phyloP scores from a whole-genome alignment of 2,797 vertebrate genomes.

The Naso thynnoides region DNA sequence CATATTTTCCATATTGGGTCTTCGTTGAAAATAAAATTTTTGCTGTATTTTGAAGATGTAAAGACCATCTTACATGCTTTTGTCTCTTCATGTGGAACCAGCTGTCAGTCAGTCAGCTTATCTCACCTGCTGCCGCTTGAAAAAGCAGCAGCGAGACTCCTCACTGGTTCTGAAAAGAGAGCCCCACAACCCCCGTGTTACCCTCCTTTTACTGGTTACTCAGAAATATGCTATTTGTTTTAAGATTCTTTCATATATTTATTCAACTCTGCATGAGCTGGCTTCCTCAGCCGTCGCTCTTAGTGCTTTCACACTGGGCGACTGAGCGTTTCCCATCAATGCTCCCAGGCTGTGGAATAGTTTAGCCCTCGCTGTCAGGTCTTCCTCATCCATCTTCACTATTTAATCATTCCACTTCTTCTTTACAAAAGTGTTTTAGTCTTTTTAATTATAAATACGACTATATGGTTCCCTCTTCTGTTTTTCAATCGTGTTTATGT shows the following conservation, averaged over 20 bases:
- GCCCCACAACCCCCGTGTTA: background rate
- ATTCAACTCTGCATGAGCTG: background rate
- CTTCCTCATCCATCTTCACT: background rate
- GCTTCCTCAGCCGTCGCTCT: background rate
- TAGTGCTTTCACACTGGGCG: background rate
- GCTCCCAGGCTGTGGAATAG: background rate
- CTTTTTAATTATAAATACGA: background rate
- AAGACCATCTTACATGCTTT: background rate
- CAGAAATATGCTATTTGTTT: background rate
- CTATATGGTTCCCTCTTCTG: background rate
- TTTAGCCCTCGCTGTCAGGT: background rate
- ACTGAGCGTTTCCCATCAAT: background rate
- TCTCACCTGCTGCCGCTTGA: background rate
- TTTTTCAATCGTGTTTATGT: background rate
- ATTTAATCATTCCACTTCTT: background rate
- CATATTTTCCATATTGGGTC: background rate
- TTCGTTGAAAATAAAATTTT: background rate
- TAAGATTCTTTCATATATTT: background rate
- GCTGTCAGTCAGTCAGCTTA: background rate
- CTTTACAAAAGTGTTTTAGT: background rate
- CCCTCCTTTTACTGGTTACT: background rate
- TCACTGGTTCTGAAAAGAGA: background rate
- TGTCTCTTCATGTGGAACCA: conserved; percentile 1
- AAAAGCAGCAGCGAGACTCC: background rate
- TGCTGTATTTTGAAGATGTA: background rate